Conservation (phyloP, 2,113 vertebrate species). For the Silurus meridionalis region DNA sequence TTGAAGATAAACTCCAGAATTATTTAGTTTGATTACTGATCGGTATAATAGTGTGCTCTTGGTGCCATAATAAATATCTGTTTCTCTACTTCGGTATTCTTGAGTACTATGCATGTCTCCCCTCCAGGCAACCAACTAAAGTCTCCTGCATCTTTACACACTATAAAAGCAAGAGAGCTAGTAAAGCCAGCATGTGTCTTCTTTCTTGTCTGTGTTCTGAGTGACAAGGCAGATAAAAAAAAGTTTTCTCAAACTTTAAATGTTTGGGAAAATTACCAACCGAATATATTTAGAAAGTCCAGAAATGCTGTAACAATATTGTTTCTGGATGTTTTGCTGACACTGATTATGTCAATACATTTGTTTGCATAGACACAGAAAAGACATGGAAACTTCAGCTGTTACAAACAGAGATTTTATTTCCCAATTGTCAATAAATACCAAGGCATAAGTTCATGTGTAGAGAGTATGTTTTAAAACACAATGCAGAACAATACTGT, state of each 20-base stretch:
- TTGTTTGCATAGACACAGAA: background rate
- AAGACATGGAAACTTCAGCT: background rate
- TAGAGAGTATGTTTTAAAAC: background rate
- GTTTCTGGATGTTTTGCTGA: background rate
- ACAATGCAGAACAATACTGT: background rate
- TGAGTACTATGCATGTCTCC: background rate
- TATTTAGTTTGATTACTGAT: background rate
- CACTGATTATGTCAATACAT: background rate
- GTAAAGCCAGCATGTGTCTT: background rate
- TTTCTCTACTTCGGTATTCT: background rate
- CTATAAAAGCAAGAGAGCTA: background rate
- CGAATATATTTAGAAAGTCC: background rate
- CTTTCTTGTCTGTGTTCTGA: background rate
- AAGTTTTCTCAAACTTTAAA: background rate
- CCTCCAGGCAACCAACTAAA: background rate
- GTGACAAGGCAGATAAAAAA: background rate
- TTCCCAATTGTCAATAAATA: background rate
- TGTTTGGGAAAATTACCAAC: background rate
- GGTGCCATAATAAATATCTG: background rate
- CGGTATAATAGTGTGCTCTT: background rate
- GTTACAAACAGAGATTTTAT: background rate
- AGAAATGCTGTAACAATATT: background rate
- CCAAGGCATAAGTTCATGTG: background rate
- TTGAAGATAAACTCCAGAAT: background rate
- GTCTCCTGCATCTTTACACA: background rate